Conservation (phyloP, 2,888 invertebrate genomes). For the Drosophila crucigera region DNA sequence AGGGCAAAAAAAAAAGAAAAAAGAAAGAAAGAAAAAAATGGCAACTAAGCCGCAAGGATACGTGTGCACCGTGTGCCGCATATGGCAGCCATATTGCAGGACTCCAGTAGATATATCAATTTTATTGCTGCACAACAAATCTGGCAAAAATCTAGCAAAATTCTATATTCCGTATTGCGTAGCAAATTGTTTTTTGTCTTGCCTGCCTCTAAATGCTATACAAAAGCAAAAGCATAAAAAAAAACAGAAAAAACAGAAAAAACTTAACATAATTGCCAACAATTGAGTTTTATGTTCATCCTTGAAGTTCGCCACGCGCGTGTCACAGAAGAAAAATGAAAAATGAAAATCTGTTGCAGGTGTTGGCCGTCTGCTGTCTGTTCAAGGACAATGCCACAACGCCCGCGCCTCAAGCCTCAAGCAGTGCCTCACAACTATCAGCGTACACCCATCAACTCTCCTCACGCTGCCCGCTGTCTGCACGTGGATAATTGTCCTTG, state of each 20-base stretch:
- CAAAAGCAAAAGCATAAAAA: not conserved
- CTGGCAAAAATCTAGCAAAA: not conserved
- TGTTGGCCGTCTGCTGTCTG: conserved; percentile 21
- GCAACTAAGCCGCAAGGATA: conserved; percentile 72
- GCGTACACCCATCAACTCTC: not conserved
- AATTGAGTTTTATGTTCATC: conserved; percentile 67
- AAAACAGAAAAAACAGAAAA: conserved; percentile 9
- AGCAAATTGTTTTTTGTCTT: conserved; percentile 49
- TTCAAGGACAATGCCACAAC: conserved; percentile 45
- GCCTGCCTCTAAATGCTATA: conserved; percentile 12
- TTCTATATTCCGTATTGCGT: conserved; percentile 45
- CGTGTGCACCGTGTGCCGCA: conserved; percentile 38
- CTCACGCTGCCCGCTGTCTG: not conserved
- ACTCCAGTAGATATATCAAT: conserved; percentile 73
- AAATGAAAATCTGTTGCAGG: conserved; percentile 43
- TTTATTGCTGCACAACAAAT: conserved; percentile 71
- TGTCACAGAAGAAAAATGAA: conserved; percentile 35
- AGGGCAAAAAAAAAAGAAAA: conserved; percentile 20
- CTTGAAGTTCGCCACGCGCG: conserved; percentile 58
- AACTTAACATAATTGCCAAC: conserved; percentile 64
- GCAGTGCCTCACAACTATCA: conserved; percentile 5
- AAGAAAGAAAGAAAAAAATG: conserved; percentile 20
- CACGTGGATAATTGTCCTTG: conserved; percentile 68
- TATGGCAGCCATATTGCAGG: conserved; percentile 69
- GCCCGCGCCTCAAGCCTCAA: conserved; percentile 11